A percentile compares a stretch with the other conserved stretches of the same genome.
Conservation (phyloP, 1,140 invertebrate species). For the Drosophila rufa region DNA sequence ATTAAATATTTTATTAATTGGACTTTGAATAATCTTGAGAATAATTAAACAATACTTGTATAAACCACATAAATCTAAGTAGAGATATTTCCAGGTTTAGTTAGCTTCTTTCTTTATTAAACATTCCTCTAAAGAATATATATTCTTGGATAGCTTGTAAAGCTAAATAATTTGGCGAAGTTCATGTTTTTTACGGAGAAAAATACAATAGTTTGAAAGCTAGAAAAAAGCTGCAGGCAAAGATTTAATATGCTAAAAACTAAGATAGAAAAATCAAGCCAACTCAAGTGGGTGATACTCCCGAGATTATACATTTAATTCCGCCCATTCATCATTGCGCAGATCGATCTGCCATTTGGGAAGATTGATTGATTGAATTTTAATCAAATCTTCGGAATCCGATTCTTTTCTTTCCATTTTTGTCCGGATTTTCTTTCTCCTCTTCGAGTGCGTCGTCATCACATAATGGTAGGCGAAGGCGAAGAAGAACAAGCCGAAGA, state of each 20-base stretch:
- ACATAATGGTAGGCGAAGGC: slow-evolving; percentile 19
- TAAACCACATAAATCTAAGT: too few species aligned
- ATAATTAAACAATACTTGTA: not conserved
- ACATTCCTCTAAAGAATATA: too few species aligned
- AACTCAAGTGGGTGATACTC: slow-evolving; percentile 1
- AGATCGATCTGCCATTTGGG: slow-evolving; percentile 32
- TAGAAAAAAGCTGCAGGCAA: not conserved
- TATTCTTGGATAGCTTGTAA: too few species aligned
- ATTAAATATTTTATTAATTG: not conserved
- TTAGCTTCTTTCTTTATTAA: not conserved
- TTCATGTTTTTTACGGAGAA: not conserved
- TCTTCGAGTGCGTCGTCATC: slow-evolving; percentile 50
- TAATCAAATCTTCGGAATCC: slow-evolving; percentile 35
- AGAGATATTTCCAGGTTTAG: too few species aligned
- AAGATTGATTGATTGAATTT: slow-evolving; percentile 44
- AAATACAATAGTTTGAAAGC: not conserved
- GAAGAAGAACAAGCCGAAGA: slow-evolving; percentile 1
- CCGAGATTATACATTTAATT: slow-evolving; percentile 7
- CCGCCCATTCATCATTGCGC: slow-evolving; percentile 32
- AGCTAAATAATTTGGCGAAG: not conserved
- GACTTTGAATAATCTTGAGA: not conserved
- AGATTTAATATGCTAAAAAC: not conserved
- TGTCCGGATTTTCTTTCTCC: slow-evolving; percentile 8
- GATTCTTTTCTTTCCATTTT: slow-evolving; percentile 22
- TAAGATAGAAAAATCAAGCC: not conserved